A percentile compares a stretch with the other conserved stretches of the same genome.
These are phyloP conservation scores for Nerophis lumbriciformis DNA, from an alignment of 2,113 vertebrate species.

Conservation along the genomic window DNA sequence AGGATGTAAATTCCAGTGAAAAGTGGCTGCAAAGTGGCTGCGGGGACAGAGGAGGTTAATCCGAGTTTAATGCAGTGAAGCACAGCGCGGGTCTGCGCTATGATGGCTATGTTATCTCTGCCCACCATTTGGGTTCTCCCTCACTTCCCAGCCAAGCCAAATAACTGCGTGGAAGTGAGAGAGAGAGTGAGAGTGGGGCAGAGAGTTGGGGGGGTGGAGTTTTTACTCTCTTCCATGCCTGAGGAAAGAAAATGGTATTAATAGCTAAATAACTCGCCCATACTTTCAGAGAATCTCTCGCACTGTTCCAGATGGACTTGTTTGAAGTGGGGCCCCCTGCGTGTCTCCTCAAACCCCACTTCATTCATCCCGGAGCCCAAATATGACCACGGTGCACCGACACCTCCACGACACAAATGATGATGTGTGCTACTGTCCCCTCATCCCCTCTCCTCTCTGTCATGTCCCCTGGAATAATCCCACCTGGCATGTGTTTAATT, in stretches of 20 bases:
- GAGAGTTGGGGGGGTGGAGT: constrained; percentile 78
- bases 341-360: constrained; percentile 75
- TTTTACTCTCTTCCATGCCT: constrained; percentile 85
- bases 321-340: constrained; percentile 91
- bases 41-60: constrained; percentile 90
- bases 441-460: constrained; percentile 74
- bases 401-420: too few relatives aligned
- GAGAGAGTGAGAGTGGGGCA: too few relatives aligned
- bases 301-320: constrained; percentile 91
- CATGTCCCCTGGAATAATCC: constrained; percentile 84
- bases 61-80: constrained; percentile 94
- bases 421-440: constrained; percentile 36
- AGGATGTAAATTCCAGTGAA: constrained; percentile 84
- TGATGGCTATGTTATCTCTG: constrained; percentile 96
- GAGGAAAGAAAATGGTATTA: constrained; percentile 97
- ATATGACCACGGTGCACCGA: constrained; percentile 75
- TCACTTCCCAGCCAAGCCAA: constrained; percentile 95
- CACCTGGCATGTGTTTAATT: constrained; percentile 94
- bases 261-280: constrained; percentile 99
- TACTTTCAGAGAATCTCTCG: constrained; percentile 95
- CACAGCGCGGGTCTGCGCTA: constrained; percentile 85
- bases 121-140: constrained; percentile 96
- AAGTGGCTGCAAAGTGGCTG: constrained; percentile 77
- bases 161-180: constrained; percentile 87
- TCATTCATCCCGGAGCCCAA: constrained; percentile 79